phyloP scores from a whole-genome alignment of 1,140 invertebrate genomes.

The Drosophila sucinea region DNA sequence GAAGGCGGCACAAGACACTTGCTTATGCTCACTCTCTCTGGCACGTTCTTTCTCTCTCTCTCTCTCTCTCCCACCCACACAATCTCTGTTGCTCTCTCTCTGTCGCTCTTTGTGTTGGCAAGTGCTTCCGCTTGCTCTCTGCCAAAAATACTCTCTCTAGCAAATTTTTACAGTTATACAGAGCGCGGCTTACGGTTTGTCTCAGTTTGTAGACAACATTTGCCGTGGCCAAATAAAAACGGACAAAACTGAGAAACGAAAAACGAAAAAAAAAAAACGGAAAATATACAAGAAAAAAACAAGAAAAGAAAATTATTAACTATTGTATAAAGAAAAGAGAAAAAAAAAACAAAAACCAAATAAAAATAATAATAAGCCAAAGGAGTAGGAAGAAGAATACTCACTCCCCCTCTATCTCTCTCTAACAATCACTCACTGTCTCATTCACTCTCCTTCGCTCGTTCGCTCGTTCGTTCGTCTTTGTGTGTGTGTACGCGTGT shows the following conservation, averaged over 20 bases:
- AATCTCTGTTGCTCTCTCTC: constrained; percentile 14
- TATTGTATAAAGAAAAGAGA: constrained; percentile 6
- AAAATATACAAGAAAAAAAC: background rate
- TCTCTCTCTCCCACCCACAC: constrained; percentile 1
- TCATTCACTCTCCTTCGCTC: constrained; percentile 10
- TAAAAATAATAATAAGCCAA: constrained; percentile 32
- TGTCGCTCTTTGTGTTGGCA: background rate
- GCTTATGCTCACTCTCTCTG: constrained; percentile 23
- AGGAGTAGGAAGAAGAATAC: background rate
- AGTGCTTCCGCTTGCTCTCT: constrained; percentile 8
- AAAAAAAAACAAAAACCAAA: constrained; percentile 21
- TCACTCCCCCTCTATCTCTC: background rate
- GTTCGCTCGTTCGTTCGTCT: constrained; percentile 15
- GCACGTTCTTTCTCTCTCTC: constrained; percentile 1
- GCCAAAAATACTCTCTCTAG: background rate
- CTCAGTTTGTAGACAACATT: constrained; percentile 63
- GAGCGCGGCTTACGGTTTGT: constrained; percentile 43
- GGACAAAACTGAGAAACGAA: constrained; percentile 38
- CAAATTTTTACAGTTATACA: constrained; percentile 27
- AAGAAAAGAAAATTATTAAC: constrained; percentile 25
- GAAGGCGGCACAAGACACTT: constrained; percentile 19
- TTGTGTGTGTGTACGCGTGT: constrained; percentile 30
- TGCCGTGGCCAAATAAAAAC: constrained; percentile 48
- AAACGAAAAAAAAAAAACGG: constrained; percentile 30
- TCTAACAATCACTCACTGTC: constrained; percentile 2